These are phyloP conservation scores for Gallinago undulata DNA, from an alignment of 2,113 vertebrate species.

Conservation along the genomic window DNA sequence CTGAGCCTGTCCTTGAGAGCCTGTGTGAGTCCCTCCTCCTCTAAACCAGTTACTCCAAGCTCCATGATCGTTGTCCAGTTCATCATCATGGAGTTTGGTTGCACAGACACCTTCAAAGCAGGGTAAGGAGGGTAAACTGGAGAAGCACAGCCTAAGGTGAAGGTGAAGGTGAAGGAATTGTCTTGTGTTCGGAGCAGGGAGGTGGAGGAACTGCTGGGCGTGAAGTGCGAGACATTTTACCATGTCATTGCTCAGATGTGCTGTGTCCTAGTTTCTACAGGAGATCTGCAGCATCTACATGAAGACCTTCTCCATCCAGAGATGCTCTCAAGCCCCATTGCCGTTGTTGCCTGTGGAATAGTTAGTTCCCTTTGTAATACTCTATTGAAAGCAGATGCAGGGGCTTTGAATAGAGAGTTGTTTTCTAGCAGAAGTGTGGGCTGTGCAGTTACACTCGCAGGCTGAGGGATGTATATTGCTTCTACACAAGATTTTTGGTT, in stretches of 20 bases:
- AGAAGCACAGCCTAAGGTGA: background rate
- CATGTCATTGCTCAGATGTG: rapidly evolving
- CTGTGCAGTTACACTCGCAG: background rate
- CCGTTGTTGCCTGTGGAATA: background rate
- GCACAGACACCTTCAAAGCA: background rate
- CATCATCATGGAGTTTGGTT: background rate
- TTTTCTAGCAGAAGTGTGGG: background rate
- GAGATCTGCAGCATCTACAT: background rate
- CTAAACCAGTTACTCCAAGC: background rate
- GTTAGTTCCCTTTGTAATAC: constrained; percentile 4
- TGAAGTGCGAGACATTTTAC: background rate
- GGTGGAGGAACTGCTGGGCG: background rate
- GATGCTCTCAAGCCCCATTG: background rate
- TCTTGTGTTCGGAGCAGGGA: background rate
- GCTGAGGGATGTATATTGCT: background rate
- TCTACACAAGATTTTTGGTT: background rate
- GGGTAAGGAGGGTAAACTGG: background rate
- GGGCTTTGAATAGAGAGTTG: background rate
- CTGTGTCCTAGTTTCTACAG: background rate
- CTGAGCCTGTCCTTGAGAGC: background rate
- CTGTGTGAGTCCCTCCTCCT: background rate
- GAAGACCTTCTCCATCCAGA: background rate
- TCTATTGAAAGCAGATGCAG: constrained; percentile 34
- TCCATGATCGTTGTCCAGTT: background rate
- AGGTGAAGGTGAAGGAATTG: background rate